Percentiles rank a stretch among this genome's conserved stretches.
Conservation (phyloP, 64 coral and sea anemone genomes). For the Hydrozoanthus tunicans region DNA sequence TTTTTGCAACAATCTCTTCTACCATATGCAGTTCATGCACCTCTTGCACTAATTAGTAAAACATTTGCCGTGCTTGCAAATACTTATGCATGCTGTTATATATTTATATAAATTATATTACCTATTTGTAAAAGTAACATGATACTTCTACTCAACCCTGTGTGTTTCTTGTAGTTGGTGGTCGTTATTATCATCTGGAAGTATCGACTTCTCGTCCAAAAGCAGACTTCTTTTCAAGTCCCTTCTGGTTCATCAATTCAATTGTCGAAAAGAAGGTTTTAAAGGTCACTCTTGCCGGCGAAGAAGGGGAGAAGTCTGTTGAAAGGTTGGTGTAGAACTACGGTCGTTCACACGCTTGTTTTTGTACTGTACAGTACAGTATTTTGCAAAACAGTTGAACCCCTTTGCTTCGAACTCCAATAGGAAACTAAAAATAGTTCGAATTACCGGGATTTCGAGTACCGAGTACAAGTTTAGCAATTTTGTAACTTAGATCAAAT, state of each 20-base stretch:
- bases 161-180: conserved; percentile 4
- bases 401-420: background rate
- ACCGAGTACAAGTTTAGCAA: too few species aligned
- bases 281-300: conserved; percentile 4
- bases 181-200: conserved; percentile 12
- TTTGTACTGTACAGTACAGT: background rate
- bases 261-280: conserved; percentile 3
- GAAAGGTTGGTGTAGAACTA: conserved; percentile 15
- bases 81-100: too few species aligned
- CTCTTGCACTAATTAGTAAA: too few species aligned
- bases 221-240: background rate
- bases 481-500: too few species aligned
- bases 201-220: background rate
- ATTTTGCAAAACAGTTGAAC: background rate
- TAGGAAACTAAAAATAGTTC: too few species aligned
- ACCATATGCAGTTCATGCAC: too few species aligned
- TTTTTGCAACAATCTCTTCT: too few species aligned
- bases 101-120: too few species aligned
- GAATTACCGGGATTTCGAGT: too few species aligned
- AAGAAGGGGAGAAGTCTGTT: conserved; percentile 4
- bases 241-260: background rate
- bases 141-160: too few species aligned
- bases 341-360: too few species aligned
- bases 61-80: too few species aligned
- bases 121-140: background rate